Evolutionary conservation across 2,113 vertebrate genomes (phyloP).

Genomic region (Chionodraco myersi): DNA sequence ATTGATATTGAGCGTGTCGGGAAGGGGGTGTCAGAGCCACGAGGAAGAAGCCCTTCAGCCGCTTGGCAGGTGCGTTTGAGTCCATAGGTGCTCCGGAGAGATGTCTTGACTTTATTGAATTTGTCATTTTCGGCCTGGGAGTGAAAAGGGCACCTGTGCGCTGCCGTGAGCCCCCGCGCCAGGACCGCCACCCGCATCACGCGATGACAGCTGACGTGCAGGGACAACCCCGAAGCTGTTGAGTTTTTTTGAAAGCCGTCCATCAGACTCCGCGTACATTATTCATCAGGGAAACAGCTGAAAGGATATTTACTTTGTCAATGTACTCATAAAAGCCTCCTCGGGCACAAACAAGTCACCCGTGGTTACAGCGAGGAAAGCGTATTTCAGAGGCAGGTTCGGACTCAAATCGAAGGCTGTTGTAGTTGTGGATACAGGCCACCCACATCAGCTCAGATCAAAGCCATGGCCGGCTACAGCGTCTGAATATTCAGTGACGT

Average conservation of each 20-base stretch:
- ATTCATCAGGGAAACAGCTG: conserved; percentile 71
- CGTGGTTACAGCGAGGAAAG: conserved; percentile 58
- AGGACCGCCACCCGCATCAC: conserved; percentile 67
- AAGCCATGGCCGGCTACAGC: conserved; percentile 56
- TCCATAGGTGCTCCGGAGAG: conserved; percentile 68
- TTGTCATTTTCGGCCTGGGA: conserved; percentile 82
- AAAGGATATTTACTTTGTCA: conserved; percentile 73
- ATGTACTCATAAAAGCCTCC: conserved; percentile 70
- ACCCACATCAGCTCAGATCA: conserved; percentile 70
- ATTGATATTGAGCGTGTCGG: conserved; percentile 72
- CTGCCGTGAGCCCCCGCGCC: conserved; percentile 61
- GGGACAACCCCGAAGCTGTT: conserved; percentile 69
- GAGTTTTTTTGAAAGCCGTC: conserved; percentile 55
- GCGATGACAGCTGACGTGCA: conserved; percentile 76
- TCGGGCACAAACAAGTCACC: conserved; percentile 49
- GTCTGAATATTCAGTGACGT: conserved; percentile 77
- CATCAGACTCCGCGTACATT: conserved; percentile 64
- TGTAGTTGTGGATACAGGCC: conserved; percentile 64
- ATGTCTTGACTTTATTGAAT: conserved; percentile 84
- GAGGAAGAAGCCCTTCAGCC: conserved; percentile 77
- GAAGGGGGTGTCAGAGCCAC: conserved; percentile 68
- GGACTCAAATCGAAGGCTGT: conserved; percentile 38
- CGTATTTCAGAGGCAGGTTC: conserved; percentile 50
- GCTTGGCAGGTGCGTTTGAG: conserved; percentile 80
- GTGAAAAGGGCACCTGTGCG: conserved; percentile 82